These are phyloP conservation scores for Sweltsa coloradensis DNA, from an alignment of 1,140 invertebrate genomes.

Conservation along the genomic window DNA sequence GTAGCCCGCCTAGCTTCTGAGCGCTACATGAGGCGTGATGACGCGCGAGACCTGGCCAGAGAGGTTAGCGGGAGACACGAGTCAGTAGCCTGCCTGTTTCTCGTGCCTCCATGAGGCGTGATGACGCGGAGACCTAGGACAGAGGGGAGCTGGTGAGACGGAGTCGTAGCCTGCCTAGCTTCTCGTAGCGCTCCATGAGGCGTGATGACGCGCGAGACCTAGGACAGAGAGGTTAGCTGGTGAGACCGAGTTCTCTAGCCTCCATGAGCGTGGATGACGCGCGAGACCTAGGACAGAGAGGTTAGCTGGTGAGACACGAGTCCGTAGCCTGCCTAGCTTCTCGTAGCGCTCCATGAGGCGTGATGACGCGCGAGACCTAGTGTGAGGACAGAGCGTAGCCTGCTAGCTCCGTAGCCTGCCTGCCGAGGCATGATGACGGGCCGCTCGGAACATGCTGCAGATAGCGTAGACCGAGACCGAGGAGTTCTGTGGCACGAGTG, in stretches of 20 bases:
- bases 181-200: constrained; percentile 97
- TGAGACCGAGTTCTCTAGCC: constrained; percentile 36
- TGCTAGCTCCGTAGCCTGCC: no score
- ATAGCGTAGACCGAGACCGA: no score
- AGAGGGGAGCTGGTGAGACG: not conserved
- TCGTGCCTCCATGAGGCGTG: not conserved
- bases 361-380: constrained; percentile 71
- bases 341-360: constrained; percentile 97
- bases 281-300: constrained; percentile 48
- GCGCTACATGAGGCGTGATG: not conserved
- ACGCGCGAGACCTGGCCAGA: not conserved
- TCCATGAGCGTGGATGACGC: constrained; percentile 88
- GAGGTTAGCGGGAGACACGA: not conserved
- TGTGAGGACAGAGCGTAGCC: no score
- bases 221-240: constrained; percentile 1
- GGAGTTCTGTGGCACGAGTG: no score
- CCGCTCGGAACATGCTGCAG: no score
- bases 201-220: constrained; percentile 73
- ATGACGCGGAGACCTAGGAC: not conserved
- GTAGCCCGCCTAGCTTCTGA: no score
- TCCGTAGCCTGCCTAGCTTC: constrained; percentile 73
- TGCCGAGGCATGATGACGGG: no score
- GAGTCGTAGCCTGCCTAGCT: constrained; percentile 87
- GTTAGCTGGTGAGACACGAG: not conserved
- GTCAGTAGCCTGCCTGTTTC: not conserved